Conservation (phyloP, 2,797 vertebrate genomes). For the Todus mexicanus region DNA sequence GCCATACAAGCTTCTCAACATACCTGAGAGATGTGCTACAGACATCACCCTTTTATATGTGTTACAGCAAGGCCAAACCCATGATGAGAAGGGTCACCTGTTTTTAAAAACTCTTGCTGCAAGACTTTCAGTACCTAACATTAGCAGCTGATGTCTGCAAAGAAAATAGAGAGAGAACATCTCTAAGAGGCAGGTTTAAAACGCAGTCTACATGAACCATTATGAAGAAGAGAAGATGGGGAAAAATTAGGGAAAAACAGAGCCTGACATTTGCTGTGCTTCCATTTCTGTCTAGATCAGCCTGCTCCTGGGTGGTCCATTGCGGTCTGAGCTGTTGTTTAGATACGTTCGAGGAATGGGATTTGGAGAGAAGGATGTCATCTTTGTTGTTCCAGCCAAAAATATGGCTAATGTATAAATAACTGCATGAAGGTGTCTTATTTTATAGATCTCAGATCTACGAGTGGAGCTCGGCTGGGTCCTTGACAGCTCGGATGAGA, state of each 20-base stretch:
- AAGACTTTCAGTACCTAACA: neutral
- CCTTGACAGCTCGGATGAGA: neutral
- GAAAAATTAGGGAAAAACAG: neutral
- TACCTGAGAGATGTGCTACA: neutral
- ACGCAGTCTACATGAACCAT: rapidly evolving
- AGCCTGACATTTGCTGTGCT: neutral
- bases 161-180: neutral
- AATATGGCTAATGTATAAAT: neutral
- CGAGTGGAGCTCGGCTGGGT: neutral
- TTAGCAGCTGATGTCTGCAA: neutral
- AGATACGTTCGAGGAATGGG: neutral
- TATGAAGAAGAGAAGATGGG: neutral
- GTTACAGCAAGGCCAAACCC: neutral
- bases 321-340: neutral
- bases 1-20: neutral
- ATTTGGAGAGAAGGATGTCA: neutral
- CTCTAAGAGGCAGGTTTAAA: neutral
- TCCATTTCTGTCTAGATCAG: neutral
- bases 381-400: constrained; percentile 44
- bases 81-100: neutral
- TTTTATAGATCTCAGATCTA: neutral
- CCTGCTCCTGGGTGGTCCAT: neutral
- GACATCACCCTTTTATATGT: neutral
- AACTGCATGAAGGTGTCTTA: neutral
- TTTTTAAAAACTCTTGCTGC: neutral